Base-by-base conservation (phyloP, 2,888 invertebrate genomes). In the Harpagoxenus sublaevis region DNA sequence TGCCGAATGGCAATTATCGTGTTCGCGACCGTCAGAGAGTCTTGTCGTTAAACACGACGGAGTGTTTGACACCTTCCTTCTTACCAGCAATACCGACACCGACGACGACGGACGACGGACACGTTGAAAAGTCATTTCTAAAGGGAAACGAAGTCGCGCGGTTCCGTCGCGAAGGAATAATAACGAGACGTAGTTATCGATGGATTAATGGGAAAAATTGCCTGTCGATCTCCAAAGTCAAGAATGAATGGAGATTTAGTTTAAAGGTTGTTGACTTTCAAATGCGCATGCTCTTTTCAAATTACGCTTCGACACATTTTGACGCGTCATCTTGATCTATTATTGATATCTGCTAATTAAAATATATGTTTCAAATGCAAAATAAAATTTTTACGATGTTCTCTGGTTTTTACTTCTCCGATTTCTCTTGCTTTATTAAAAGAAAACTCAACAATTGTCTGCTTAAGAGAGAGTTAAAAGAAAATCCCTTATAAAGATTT, bases 151-250 rank as follows among this genome's bases (percentile, higher is more conserved):
- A 78, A 71, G 83, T 57, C 57, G 82, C 70, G 74, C 8, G 79
- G 71, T 68, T 84, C 73, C 39, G 48, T 51, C 83, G 66, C 55
- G 23, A 68, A 70, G 71, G 68, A 74, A 65, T 81, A 81, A 74
- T 78, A 71, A 71, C 57, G 84, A 85, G 78, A 39, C 55, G 83
- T 48, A 83, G 62, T 68, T 65, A 68, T 73, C 23, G 84, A 28
- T 57, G 45, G 85, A 84, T 87, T 87, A 85, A 85, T 85, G 75
- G 70, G 71, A 75, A 87, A 89, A 88, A 89, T 89, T 89, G 87
- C 87, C 87, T 87, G 86, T 87, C 89, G 86, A 87, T 87, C 82
- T 79, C 63, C 68, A 18, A 48, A 42, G 60, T 73, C 51, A 85
- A 81, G 79, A 84, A 84, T n/a, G 45, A 87, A 85, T 75, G 77